phyloP scores from a whole-genome alignment of 35 echinoderm and acorn worm species.

The Apostichopus japonicus region DNA sequence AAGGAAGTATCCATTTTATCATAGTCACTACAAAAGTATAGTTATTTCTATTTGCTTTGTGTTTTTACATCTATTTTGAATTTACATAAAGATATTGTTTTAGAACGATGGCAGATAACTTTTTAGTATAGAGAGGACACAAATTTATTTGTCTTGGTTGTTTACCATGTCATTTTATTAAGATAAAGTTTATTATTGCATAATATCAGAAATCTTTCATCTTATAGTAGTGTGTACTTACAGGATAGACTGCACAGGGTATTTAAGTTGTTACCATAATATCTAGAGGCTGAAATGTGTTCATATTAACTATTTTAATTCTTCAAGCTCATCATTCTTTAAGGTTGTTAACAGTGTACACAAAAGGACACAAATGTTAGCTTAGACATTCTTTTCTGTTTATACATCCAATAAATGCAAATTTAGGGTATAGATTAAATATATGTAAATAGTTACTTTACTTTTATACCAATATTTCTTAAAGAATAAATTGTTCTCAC shows the following conservation, averaged over 20 bases:
- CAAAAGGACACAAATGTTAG: background rate
- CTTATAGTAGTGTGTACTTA: too few relatives aligned
- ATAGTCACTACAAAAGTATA: background rate
- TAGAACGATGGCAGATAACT: background rate
- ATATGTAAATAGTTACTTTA: background rate
- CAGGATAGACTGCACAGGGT: too few relatives aligned
- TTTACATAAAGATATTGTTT: background rate
- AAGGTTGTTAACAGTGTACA: background rate
- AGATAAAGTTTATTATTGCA: too few relatives aligned
- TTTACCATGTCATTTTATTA: too few relatives aligned
- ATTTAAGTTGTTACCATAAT: too few relatives aligned
- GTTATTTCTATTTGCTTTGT: background rate
- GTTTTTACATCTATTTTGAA: background rate
- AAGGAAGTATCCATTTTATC: background rate
- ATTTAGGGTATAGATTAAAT: background rate
- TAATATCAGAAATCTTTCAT: too few relatives aligned
- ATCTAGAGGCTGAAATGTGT: too few relatives aligned
- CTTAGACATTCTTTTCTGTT: background rate
- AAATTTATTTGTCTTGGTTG: too few relatives aligned
- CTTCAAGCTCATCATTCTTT: background rate
- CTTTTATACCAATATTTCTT: background rate
- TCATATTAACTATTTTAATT: too few relatives aligned
- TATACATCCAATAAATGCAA: background rate
- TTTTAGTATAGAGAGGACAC: background rate
- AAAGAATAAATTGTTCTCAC: background rate